Conservation (phyloP, 2,797 vertebrate genomes). For the Tragelaphus oryx region DNA sequence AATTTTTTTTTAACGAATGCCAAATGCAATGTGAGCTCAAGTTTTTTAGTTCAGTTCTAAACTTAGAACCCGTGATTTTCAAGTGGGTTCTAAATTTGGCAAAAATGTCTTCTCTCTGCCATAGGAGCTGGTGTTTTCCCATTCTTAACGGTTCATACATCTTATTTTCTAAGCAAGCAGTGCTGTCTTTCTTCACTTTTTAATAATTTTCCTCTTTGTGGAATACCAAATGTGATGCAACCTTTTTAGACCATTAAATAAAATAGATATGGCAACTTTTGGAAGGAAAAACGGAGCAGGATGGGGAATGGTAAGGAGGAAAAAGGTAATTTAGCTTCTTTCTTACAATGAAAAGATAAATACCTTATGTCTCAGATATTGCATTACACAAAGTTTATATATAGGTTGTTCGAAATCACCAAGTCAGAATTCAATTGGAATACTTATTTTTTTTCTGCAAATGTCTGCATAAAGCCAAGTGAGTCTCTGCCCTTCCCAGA, state of each 20-base stretch:
- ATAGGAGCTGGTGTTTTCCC: slow-evolving; percentile 53
- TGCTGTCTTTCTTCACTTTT: slow-evolving; percentile 45
- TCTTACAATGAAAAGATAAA: slow-evolving; percentile 33
- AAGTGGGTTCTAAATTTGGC: slow-evolving; percentile 72
- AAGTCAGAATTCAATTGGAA: neutral
- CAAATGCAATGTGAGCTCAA: slow-evolving; percentile 68
- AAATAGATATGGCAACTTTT: slow-evolving; percentile 10
- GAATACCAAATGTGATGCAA: slow-evolving; percentile 17
- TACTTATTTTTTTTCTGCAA: neutral
- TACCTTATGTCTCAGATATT: neutral
- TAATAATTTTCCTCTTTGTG: slow-evolving; percentile 44
- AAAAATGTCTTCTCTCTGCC: slow-evolving; percentile 58
- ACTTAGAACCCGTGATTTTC: slow-evolving; percentile 74
- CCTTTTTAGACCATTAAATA: slow-evolving; percentile 28
- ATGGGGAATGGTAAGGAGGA: neutral
- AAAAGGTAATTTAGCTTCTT: neutral
- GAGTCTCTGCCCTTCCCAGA: neutral
- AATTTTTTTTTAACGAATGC: slow-evolving; percentile 40
- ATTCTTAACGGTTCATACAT: slow-evolving; percentile 37
- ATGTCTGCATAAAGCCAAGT: neutral
- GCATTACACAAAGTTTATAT: neutral
- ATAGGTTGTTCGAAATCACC: slow-evolving; percentile 5
- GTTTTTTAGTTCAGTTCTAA: slow-evolving; percentile 74
- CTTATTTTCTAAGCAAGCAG: slow-evolving; percentile 44
- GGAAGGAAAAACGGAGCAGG: neutral